Evolutionary conservation across 2,113 vertebrate genomes (phyloP).

Genomic region (Ptilorrhoa leucosticta): DNA sequence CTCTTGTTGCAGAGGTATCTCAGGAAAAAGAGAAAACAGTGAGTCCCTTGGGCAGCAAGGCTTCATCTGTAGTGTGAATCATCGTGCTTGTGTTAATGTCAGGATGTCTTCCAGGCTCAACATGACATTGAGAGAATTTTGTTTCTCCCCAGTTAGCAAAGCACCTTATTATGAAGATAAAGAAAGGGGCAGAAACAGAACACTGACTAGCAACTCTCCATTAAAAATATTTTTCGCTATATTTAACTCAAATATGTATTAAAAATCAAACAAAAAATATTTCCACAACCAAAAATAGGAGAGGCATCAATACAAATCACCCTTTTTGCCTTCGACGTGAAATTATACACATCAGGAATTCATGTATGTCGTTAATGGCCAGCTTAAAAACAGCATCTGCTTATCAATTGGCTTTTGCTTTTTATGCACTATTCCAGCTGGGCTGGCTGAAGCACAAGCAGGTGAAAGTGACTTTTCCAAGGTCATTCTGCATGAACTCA

Average conservation of each 20-base stretch:
- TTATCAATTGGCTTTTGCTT: slow-evolving; percentile 13
- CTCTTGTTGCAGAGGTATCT: neutral
- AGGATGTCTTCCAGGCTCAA: neutral
- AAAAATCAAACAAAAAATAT: neutral
- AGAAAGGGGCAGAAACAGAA: neutral
- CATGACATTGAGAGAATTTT: neutral
- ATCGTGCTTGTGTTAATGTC: neutral
- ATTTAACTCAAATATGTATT: neutral
- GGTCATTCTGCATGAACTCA: neutral
- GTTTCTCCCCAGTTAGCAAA: neutral
- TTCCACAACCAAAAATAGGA: neutral
- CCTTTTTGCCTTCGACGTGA: neutral
- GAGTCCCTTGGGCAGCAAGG: neutral
- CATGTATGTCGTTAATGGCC: neutral
- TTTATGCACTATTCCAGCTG: slow-evolving; percentile 35
- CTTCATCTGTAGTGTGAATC: neutral
- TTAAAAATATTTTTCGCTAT: neutral
- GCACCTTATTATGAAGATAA: neutral
- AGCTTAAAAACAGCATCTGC: slow-evolving; percentile 23
- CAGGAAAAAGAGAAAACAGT: neutral
- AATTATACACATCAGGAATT: slow-evolving; percentile 5
- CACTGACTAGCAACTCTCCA: neutral
- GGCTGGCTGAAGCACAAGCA: slow-evolving; percentile 15
- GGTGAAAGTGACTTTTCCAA: slow-evolving; percentile 51
- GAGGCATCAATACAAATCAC: neutral